Evolutionary conservation across 2,113 vertebrate species (phyloP).

Genomic region (Oryzias melastigma): DNA sequence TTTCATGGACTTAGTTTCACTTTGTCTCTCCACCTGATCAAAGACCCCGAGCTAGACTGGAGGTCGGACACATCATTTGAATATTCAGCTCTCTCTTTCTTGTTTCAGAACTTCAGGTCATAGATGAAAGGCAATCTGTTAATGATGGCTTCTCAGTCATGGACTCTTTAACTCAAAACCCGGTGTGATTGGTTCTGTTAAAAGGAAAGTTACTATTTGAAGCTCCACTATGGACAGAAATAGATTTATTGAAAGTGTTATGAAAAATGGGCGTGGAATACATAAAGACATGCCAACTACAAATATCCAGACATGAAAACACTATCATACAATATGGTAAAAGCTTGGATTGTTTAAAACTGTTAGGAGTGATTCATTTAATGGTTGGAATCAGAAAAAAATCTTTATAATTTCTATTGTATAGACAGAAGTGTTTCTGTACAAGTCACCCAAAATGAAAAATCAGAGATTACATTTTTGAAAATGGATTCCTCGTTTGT

Average conservation of each 20-base stretch:
- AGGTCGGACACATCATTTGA: conserved; percentile 19
- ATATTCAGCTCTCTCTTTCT: conserved; percentile 20
- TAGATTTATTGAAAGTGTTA: conserved; percentile 44
- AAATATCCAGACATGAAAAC: neutral
- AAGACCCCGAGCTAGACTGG: conserved; percentile 15
- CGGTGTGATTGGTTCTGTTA: conserved; percentile 32
- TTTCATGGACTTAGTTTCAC: conserved; percentile 15
- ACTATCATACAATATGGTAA: neutral
- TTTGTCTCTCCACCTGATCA: conserved; percentile 3
- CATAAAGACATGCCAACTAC: neutral
- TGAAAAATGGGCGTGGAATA: conserved; percentile 32
- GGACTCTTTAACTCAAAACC: neutral
- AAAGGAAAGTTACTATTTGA: conserved; percentile 33
- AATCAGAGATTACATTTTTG: no score
- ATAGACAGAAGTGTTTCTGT: no score
- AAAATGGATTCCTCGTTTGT: no score
- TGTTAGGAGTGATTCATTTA: no score
- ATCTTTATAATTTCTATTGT: no score
- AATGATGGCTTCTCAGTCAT: conserved; percentile 12
- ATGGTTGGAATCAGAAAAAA: no score
- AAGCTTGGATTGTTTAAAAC: no score
- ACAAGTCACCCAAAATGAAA: no score
- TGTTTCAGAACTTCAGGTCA: conserved; percentile 14
- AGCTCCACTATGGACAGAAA: conserved; percentile 9
- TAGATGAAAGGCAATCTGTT: conserved; percentile 5